phyloP scores from a whole-genome alignment of 2,113 vertebrate genomes.

The Cheilinus undulatus region DNA sequence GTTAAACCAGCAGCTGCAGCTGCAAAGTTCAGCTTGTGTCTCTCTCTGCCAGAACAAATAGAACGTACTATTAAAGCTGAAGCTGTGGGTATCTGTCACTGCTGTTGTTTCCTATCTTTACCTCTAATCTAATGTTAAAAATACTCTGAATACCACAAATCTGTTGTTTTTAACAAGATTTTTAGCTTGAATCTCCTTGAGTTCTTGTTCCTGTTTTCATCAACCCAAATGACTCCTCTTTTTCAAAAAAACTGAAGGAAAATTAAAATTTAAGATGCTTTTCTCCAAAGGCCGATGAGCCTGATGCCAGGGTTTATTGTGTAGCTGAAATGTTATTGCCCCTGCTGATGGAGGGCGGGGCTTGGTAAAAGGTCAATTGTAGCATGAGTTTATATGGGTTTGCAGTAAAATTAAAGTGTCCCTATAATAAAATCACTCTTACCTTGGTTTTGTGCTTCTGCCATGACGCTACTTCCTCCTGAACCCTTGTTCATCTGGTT shows the following conservation, averaged over 20 bases:
- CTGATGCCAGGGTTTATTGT: too few species aligned
- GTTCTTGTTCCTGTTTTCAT: neutral
- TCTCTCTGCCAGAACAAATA: conserved; percentile 35
- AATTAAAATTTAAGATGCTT: too few species aligned
- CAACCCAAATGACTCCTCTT: neutral
- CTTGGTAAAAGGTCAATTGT: too few species aligned
- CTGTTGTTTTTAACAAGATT: too few species aligned
- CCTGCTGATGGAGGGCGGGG: too few species aligned
- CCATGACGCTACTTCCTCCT: neutral
- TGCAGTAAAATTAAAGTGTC: too few species aligned
- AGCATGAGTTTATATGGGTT: too few species aligned
- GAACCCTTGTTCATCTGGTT: neutral
- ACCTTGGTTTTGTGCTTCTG: neutral
- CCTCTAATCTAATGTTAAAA: conserved; percentile 11
- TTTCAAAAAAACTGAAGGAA: too few species aligned
- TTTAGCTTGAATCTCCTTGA: neutral
- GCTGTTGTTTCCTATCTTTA: conserved; percentile 1
- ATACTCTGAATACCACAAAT: neutral
- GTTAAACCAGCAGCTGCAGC: conserved; percentile 44
- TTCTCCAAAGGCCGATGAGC: too few species aligned
- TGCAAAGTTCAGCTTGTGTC: conserved; percentile 31
- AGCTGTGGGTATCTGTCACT: neutral
- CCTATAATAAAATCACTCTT: neutral
- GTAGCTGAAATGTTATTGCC: too few species aligned
- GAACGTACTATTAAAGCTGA: conserved; percentile 11